A percentile compares a stretch with the other conserved stretches of the same genome.
These are phyloP conservation scores for Lanius ludovicianus DNA, from an alignment of 2,113 vertebrate genomes.

Conservation along the genomic window DNA sequence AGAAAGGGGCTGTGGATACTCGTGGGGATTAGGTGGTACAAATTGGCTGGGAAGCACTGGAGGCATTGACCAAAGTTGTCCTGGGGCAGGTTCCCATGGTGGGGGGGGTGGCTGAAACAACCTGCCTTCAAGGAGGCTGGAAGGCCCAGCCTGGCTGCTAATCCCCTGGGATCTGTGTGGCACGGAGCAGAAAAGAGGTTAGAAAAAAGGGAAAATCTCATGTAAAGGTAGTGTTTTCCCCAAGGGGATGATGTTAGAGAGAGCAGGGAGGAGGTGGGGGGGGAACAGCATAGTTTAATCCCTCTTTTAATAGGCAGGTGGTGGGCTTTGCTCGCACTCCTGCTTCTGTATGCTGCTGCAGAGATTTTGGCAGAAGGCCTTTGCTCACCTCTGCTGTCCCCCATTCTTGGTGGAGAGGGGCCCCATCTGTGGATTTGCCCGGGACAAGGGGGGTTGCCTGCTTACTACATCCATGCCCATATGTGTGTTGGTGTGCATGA, in stretches of 20 bases:
- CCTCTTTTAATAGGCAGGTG: slow-evolving; percentile 63
- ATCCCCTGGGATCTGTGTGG: slow-evolving; percentile 65
- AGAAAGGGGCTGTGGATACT: slow-evolving; percentile 55
- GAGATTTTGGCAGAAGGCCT: neutral
- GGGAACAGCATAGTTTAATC: slow-evolving; percentile 18
- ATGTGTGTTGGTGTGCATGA: neutral
- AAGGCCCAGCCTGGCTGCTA: slow-evolving; percentile 59
- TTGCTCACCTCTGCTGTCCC: slow-evolving; percentile 1
- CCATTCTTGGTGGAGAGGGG: neutral
- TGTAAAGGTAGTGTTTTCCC: slow-evolving; percentile 60
- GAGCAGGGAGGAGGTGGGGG: neutral
- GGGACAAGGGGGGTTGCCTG: accelerated
- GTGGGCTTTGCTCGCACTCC: slow-evolving; percentile 47
- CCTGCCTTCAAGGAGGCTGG: slow-evolving; percentile 40
- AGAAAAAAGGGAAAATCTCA: slow-evolving; percentile 33
- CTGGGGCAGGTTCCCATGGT: slow-evolving; percentile 70
- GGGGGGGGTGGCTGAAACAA: slow-evolving; percentile 32
- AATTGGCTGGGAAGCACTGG: slow-evolving; percentile 68
- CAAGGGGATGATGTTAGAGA: slow-evolving; percentile 39
- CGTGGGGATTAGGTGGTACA: slow-evolving; percentile 72
- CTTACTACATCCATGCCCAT: neutral
- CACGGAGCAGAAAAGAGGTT: slow-evolving; percentile 58
- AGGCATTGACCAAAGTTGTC: slow-evolving; percentile 65
- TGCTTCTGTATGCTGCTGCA: slow-evolving; percentile 12
- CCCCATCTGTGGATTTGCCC: neutral